A percentile compares a stretch with the other conserved stretches of the same genome.
These are phyloP conservation scores for Panulirus ornatus DNA, from an alignment of 1,140 invertebrate species.

Conservation along the genomic window DNA sequence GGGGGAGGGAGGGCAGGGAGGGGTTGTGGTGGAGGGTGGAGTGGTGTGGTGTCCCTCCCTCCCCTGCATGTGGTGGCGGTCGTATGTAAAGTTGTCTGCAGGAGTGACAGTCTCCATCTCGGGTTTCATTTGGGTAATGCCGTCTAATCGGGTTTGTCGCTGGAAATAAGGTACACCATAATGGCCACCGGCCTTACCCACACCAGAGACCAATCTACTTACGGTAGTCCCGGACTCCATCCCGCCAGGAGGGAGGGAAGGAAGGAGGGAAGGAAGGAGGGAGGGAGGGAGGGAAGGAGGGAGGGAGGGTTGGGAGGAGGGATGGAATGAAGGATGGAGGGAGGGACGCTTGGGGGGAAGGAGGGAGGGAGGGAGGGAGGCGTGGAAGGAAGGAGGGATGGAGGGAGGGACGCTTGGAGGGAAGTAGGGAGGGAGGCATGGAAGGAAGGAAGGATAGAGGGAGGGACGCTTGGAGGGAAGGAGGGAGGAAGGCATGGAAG, in stretches of 20 bases:
- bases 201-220: background rate
- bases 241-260: background rate
- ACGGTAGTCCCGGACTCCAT: background rate
- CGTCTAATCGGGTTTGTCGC: constrained; percentile 46
- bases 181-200: background rate
- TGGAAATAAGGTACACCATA: constrained; percentile 49
- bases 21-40: too few species aligned
- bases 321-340: background rate
- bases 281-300: background rate
- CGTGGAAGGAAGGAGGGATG: background rate
- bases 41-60: background rate
- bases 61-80: background rate
- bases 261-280: background rate
- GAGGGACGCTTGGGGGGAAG: background rate
- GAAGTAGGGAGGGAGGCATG: background rate
- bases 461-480: background rate
- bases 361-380: background rate
- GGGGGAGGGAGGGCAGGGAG: background rate
- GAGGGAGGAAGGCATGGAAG: background rate
- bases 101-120: constrained; percentile 32
- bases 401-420: background rate
- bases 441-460: background rate
- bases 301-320: background rate
- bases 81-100: constrained; percentile 17
- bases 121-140: constrained; percentile 50